Conservation (phyloP, 2,113 vertebrate genomes). For the Zonotrichia leucophrys region DNA sequence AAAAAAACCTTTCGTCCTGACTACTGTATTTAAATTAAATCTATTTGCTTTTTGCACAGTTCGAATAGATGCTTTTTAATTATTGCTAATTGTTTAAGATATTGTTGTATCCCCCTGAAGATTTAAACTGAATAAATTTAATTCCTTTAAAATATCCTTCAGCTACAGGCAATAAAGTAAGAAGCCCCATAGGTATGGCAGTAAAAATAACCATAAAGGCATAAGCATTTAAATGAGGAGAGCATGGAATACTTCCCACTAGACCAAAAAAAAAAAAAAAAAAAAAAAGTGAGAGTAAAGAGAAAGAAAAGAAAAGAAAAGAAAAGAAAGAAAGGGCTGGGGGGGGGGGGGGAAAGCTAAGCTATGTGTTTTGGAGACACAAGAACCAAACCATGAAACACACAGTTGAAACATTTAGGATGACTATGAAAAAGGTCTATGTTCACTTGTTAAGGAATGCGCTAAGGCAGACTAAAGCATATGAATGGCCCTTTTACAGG, state of each 20-base stretch:
- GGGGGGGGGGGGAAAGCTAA: not conserved
- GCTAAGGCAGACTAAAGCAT: slow-evolving; percentile 86
- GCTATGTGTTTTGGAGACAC: slow-evolving; percentile 77
- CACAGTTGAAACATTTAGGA: slow-evolving; percentile 88
- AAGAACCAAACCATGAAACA: slow-evolving; percentile 79
- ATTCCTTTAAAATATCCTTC: slow-evolving; percentile 71
- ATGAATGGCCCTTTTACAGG: slow-evolving; percentile 97
- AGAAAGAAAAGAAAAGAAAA: not conserved
- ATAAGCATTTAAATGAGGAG: slow-evolving; percentile 69
- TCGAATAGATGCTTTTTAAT: slow-evolving; percentile 78
- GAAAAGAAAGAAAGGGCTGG: not conserved
- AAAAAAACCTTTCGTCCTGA: slow-evolving; percentile 46
- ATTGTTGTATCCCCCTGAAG: slow-evolving; percentile 66
- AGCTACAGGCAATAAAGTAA: slow-evolving; percentile 66
- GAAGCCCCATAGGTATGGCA: slow-evolving; percentile 72
- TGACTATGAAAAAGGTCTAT: slow-evolving; percentile 91
- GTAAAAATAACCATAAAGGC: slow-evolving; percentile 74
- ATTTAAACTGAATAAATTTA: slow-evolving; percentile 69
- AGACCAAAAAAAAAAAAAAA: not conserved
- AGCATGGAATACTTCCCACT: slow-evolving; percentile 60
- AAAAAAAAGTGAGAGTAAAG: not conserved
- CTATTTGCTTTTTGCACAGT: slow-evolving; percentile 70
- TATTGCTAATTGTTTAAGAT: slow-evolving; percentile 78
- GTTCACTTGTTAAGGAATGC: slow-evolving; percentile 89
- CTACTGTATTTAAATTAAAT: slow-evolving; percentile 71